Evolutionary conservation across 2,113 vertebrate genomes (phyloP).

Genomic region (Cyanoderma ruficeps): DNA sequence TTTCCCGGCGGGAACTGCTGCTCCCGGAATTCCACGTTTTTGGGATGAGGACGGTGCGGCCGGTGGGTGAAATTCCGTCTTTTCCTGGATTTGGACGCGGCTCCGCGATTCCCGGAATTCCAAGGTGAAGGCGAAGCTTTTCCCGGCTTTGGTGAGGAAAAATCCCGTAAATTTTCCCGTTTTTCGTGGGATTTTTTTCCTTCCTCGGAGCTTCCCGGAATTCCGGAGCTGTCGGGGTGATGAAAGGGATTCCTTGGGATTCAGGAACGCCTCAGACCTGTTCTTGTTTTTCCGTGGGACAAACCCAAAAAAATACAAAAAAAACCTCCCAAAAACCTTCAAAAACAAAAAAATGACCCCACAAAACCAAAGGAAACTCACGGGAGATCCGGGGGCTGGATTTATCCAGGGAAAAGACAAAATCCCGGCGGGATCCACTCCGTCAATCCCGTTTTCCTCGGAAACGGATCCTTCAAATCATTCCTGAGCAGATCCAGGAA

Average conservation of each 20-base stretch:
- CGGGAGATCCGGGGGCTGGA: not conserved
- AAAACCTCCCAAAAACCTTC: not conserved
- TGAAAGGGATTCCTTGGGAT: not conserved
- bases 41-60: accelerated
- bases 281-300: not conserved
- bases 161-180: not conserved
- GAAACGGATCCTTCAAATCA: not conserved
- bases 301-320: not conserved
- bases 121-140: not conserved
- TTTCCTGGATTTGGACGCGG: accelerated
- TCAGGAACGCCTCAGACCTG: not conserved
- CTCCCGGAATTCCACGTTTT: accelerated
- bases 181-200: not conserved
- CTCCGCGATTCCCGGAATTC: not conserved
- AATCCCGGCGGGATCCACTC: not conserved
- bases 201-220: not conserved
- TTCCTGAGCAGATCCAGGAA: not conserved
- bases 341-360: too few species aligned
- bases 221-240: accelerated
- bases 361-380: not conserved
- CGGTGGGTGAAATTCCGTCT: accelerated
- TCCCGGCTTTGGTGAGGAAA: not conserved
- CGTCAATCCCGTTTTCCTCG: not conserved
- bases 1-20: accelerated
- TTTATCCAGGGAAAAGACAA: not conserved